Conservation (phyloP, 2,888 invertebrate genomes). For the Dorcus parallelipipedus region DNA sequence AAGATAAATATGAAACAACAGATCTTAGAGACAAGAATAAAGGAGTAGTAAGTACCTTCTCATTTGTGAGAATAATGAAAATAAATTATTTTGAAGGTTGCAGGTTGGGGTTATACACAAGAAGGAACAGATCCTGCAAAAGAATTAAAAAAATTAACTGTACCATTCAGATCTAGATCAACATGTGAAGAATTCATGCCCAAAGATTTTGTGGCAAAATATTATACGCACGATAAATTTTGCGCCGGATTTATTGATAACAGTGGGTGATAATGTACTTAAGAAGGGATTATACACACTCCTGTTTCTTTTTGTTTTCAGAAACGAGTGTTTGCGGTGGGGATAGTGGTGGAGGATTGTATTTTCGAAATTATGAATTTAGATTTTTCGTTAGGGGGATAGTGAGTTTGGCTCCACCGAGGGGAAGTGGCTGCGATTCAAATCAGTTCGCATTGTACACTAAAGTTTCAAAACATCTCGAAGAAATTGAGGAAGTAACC, state of each 20-base stretch:
- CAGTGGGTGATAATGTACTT: conserved; percentile 12
- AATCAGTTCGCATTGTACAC: conserved; percentile 5
- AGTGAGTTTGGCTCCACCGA: background rate
- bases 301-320: background rate
- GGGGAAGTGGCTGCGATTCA: background rate
- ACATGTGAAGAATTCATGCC: conserved; percentile 20
- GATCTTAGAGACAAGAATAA: conserved; percentile 12
- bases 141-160: conserved; percentile 21
- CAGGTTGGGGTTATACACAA: conserved; percentile 38
- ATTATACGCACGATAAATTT: conserved; percentile 22
- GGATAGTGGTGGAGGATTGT: conserved; percentile 5
- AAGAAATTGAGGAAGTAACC: background rate
- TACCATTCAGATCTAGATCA: conserved; percentile 17
- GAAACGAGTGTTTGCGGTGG: conserved; percentile 4
- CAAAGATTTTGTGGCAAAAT: conserved; percentile 13
- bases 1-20: conserved; percentile 14
- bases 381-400: conserved; percentile 5
- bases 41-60: conserved; percentile 29
- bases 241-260: conserved; percentile 24
- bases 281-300: background rate
- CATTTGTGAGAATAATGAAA: background rate
- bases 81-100: conserved; percentile 26
- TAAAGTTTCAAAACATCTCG: conserved; percentile 1
- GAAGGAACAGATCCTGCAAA: conserved; percentile 28
- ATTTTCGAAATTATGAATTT: background rate